Evolutionary conservation across 1,140 invertebrate species (phyloP).

Genomic region (Rhynchophorus ferrugineus): DNA sequence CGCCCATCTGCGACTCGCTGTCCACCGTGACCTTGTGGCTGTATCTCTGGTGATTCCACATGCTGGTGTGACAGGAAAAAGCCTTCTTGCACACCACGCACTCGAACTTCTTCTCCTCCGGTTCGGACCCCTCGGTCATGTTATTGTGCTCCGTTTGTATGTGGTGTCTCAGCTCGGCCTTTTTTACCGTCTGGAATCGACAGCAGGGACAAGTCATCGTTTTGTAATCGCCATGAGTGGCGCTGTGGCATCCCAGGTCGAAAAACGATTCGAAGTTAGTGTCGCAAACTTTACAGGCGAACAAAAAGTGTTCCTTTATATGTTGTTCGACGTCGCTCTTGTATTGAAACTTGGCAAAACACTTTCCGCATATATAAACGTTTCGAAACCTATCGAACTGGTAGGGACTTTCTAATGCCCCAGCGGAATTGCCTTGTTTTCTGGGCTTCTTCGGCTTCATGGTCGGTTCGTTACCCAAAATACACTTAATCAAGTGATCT

Average conservation of each 20-base stretch:
- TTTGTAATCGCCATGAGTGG: not conserved
- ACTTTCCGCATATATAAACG: constrained; percentile 27
- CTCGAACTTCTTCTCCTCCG: not conserved
- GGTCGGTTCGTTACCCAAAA: not conserved
- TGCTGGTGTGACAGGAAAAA: constrained; percentile 48
- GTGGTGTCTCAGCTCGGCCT: constrained; percentile 1
- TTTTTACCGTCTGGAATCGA: constrained; percentile 3
- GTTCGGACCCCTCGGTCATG: not conserved
- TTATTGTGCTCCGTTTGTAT: constrained; percentile 8
- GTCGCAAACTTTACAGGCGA: constrained; percentile 6
- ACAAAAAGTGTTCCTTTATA: constrained; percentile 18
- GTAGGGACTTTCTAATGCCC: not conserved
- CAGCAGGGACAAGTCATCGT: constrained; percentile 18
- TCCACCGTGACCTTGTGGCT: constrained; percentile 38
- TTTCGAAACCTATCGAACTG: constrained; percentile 10
- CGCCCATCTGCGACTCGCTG: constrained; percentile 9
- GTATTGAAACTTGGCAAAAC: constrained; percentile 20
- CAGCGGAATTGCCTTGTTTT: not conserved
- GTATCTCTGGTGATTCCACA: constrained; percentile 36
- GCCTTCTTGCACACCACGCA: constrained; percentile 54
- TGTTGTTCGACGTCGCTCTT: constrained; percentile 23
- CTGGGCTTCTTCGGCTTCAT: not conserved
- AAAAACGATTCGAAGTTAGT: not conserved
- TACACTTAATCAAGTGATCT: constrained; percentile 5
- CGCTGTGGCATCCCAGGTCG: constrained; percentile 11